Percentiles rank a stretch among this genome's conserved stretches.
These are phyloP conservation scores for Montipora capricornis DNA, from an alignment of 64 coral and sea anemone genomes.

Conservation along the genomic window DNA sequence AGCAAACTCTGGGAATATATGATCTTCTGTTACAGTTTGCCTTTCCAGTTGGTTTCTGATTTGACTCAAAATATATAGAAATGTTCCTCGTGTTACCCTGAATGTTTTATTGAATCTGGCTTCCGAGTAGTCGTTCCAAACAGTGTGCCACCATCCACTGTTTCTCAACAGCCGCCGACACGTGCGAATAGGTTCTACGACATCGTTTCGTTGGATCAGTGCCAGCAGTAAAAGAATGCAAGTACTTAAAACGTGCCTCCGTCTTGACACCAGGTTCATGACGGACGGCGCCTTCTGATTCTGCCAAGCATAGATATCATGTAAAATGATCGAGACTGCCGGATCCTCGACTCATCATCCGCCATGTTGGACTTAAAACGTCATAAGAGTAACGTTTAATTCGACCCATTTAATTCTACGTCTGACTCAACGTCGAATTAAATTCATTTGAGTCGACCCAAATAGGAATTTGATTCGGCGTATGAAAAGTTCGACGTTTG, in stretches of 20 bases:
- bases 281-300: neutral
- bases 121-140: neutral
- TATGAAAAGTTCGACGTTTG: slow-evolving; percentile 19
- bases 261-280: neutral
- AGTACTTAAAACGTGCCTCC: neutral
- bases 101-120: slow-evolving; percentile 47
- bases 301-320: neutral
- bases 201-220: slow-evolving; percentile 8
- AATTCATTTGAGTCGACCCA: slow-evolving; percentile 21
- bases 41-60: slow-evolving; percentile 3
- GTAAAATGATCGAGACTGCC: slow-evolving; percentile 1
- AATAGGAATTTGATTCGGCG: slow-evolving; percentile 26
- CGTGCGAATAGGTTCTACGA: neutral
- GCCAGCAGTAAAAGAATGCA: neutral
- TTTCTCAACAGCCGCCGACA: neutral
- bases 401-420: slow-evolving; percentile 10
- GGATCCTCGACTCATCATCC: slow-evolving; percentile 6
- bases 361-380: neutral
- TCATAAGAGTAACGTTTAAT: neutral
- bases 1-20: neutral
- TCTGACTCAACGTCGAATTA: slow-evolving; percentile 4
- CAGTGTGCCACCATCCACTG: neutral
- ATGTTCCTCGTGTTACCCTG: slow-evolving; percentile 22
- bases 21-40: slow-evolving; percentile 11
- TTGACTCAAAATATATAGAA: neutral